phyloP scores from a whole-genome alignment of 1,140 invertebrate genomes.

The Bursaphelenchus mucronatus region DNA sequence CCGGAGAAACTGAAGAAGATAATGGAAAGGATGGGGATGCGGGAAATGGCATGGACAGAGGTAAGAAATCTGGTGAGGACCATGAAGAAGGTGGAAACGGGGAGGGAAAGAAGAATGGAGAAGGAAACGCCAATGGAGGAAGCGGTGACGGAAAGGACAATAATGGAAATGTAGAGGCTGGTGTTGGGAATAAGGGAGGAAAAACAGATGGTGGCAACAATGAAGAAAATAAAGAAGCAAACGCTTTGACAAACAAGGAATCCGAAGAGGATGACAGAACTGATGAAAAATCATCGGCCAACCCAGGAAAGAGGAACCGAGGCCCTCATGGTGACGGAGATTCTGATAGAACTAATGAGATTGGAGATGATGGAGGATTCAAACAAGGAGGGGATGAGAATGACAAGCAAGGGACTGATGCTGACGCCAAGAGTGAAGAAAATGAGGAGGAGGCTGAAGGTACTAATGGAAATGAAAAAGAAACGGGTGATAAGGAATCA shows the following conservation, averaged over 20 bases:
- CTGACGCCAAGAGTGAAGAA: neutral
- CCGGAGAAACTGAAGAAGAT: too few species aligned
- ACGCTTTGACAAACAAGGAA: constrained; percentile 20
- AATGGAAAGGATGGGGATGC: neutral
- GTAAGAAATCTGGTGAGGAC: constrained; percentile 3
- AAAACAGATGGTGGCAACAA: neutral
- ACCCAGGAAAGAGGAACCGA: constrained; percentile 3
- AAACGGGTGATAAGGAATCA: neutral
- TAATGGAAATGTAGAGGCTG: constrained; percentile 13
- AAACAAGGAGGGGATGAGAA: neutral
- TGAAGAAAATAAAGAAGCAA: constrained; percentile 26
- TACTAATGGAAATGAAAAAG: neutral
- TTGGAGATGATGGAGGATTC: neutral
- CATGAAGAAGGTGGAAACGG: neutral
- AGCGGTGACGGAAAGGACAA: constrained; percentile 12
- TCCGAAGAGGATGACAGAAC: neutral
- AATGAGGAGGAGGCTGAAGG: neutral
- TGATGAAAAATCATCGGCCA: neutral
- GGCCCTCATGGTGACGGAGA: neutral
- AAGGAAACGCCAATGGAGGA: neutral
- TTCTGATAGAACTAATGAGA: neutral
- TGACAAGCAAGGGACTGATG: neutral
- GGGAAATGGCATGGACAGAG: neutral
- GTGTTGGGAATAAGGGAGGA: constrained; percentile 15
- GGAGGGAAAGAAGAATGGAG: constrained; percentile 5